Evolutionary conservation across 2,888 invertebrate species (phyloP).

Genomic region (Serrognathus titanus): DNA sequence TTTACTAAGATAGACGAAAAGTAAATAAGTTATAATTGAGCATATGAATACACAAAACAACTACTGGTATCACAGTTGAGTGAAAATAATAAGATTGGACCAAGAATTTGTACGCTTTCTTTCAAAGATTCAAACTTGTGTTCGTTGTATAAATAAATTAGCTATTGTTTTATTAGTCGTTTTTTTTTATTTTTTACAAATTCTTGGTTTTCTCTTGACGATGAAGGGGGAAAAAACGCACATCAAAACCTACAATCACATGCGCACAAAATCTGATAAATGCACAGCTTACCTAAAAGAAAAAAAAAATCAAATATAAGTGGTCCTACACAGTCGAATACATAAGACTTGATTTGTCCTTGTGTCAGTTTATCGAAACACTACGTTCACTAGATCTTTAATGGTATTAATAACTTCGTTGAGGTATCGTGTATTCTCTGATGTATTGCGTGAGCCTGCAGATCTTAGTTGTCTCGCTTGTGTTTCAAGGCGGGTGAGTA

Average conservation of each 20-base stretch:
- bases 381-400: slow-evolving; percentile 71
- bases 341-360: slow-evolving; percentile 1
- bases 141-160: too few relatives aligned
- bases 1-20: slow-evolving; percentile 10
- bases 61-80: slow-evolving; percentile 50
- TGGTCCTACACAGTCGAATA: slow-evolving; percentile 30
- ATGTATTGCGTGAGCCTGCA: slow-evolving; percentile 66
- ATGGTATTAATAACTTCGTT: slow-evolving; percentile 70
- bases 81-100: slow-evolving; percentile 36
- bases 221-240: slow-evolving; percentile 7
- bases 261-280: slow-evolving; percentile 33
- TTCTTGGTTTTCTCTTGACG: background rate
- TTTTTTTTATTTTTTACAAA: too few relatives aligned
- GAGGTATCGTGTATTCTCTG: slow-evolving; percentile 65
- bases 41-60: slow-evolving; percentile 41
- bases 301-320: slow-evolving; percentile 26
- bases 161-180: too few relatives aligned
- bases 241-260: slow-evolving; percentile 14
- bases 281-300: slow-evolving; percentile 37
- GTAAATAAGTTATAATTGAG: slow-evolving; percentile 43
- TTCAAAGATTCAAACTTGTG: too few relatives aligned
- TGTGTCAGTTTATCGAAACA: slow-evolving; percentile 46
- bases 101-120: too few relatives aligned
- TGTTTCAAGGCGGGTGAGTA: slow-evolving; percentile 66
- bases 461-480: slow-evolving; percentile 67